These are phyloP conservation scores for Paramuricea clavata DNA, from an alignment of 92 coral and sea anemone species.

Conservation along the genomic window DNA sequence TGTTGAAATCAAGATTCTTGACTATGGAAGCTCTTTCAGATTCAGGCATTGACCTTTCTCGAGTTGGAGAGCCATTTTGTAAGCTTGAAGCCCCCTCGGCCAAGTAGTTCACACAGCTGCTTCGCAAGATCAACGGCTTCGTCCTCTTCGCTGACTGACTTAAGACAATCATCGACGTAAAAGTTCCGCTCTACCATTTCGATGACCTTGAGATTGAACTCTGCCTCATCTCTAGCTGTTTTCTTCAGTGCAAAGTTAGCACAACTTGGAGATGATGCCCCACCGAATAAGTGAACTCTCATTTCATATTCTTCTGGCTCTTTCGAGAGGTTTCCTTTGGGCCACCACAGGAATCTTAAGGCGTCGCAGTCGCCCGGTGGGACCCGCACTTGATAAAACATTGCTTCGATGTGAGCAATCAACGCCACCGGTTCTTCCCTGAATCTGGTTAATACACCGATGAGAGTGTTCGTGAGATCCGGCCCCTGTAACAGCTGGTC, in stretches of 20 bases:
- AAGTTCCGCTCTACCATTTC: constrained; percentile 50
- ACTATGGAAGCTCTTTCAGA: constrained; percentile 49
- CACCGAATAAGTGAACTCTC: constrained; percentile 61
- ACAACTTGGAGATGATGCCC: constrained; percentile 58
- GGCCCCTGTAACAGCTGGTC: constrained; percentile 78
- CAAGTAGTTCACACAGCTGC: constrained; percentile 42
- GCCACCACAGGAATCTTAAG: constrained; percentile 70
- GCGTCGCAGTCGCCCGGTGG: constrained; percentile 52
- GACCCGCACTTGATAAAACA: constrained; percentile 69
- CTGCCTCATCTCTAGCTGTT: constrained; percentile 54
- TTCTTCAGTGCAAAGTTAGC: constrained; percentile 54
- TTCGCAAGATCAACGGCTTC: constrained; percentile 44
- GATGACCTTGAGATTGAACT: constrained; percentile 33
- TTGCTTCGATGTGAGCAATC: constrained; percentile 60
- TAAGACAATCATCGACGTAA: constrained; percentile 62
- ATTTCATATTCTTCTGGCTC: constrained; percentile 59
- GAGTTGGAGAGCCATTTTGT: constrained; percentile 57
- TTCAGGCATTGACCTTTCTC: constrained; percentile 33
- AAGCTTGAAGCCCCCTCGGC: constrained; percentile 42
- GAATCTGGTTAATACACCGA: constrained; percentile 70
- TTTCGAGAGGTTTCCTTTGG: constrained; percentile 18
- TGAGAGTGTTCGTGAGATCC: constrained; percentile 71
- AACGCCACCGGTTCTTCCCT: constrained; percentile 64
- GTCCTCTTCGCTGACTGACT: constrained; percentile 46
- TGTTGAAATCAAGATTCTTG: constrained; percentile 41